Evolutionary conservation across 1,140 invertebrate species (phyloP), one percentile per base, ranked within the genome.

Genomic region (Pseudoatta argentina): DNA sequence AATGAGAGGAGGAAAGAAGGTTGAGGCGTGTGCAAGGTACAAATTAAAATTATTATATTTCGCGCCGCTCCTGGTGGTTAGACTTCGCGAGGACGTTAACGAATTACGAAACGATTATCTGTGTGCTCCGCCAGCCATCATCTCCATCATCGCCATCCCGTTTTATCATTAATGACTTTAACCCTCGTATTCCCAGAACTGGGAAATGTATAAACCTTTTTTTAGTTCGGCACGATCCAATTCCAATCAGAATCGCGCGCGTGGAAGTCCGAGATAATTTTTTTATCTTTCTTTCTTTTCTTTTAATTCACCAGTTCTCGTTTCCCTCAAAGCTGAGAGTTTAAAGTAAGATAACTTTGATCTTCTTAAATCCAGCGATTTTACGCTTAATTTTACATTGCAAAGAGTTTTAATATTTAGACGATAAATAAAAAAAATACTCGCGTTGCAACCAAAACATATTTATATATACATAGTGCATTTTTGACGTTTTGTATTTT

Each of bases 11-110:
- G 14, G 44, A 16, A 34, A 27, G 18, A 7, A n/a, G 75, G 2
- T 3, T 10, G 69, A 18, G 7, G 10, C 4, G 39, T 16, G 63
- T 44, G 14, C 27, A 73, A 82, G 79, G 24, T 61, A 55, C 55
- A 83, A 83, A 83, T 83, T 83, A 83, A 83, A 73, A 83, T 82
- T 82, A 75, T 83, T 73, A 73, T 83, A 73, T 83, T 75, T 79
- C 77, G n/a, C 77, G 16, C 63, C 63, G 30, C 59, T 30, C 18
- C 61, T 27, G 44, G 14, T 55, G 30, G 27, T 79, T 79, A 53
- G 14, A 53, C 44, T 66, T 51, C 3, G 12, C 79, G 21, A 39
- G 64, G 48, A 18, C 21, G 64, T 63, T 81, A 78, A 78, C 76
- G 24, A 78, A 78, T 78, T 78, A 21, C 39, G 34, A 39, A 75